These are phyloP conservation scores for Eulacestoma nigropectus DNA, from an alignment of 2,113 vertebrate species.

Conservation along the genomic window DNA sequence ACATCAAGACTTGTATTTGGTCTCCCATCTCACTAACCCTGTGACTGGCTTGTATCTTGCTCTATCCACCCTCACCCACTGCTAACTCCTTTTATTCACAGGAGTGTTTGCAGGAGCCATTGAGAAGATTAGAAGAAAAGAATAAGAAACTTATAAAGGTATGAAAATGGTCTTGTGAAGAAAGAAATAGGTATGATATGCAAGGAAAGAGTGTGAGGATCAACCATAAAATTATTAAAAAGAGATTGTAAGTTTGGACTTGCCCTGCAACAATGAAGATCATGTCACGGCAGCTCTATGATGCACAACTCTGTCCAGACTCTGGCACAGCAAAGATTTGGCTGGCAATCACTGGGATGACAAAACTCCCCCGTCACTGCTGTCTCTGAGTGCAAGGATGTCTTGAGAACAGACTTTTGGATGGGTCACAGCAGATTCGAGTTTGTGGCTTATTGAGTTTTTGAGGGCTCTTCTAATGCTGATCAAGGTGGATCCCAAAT, in stretches of 20 bases:
- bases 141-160: not conserved
- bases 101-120: not conserved
- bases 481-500: not conserved
- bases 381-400: not conserved
- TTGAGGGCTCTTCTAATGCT: not conserved
- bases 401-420: not conserved
- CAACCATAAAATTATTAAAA: not conserved
- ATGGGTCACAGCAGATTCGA: not conserved
- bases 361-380: fast-evolving
- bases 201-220: not conserved
- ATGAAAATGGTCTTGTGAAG: not conserved
- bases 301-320: not conserved
- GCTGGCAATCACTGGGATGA: not conserved
- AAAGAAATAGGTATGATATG: not conserved
- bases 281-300: not conserved
- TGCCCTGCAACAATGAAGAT: not conserved
- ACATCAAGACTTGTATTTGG: fast-evolving
- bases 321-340: not conserved
- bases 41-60: not conserved
- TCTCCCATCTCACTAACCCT: not conserved
- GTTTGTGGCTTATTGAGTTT: not conserved
- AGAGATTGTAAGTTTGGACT: not conserved
- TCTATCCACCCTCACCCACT: not conserved
- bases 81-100: not conserved
- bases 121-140: not conserved